Evolutionary conservation across 2,888 invertebrate species (phyloP), one percentile per base, ranked within the genome.

Genomic region (Platycnemis pennipes): DNA sequence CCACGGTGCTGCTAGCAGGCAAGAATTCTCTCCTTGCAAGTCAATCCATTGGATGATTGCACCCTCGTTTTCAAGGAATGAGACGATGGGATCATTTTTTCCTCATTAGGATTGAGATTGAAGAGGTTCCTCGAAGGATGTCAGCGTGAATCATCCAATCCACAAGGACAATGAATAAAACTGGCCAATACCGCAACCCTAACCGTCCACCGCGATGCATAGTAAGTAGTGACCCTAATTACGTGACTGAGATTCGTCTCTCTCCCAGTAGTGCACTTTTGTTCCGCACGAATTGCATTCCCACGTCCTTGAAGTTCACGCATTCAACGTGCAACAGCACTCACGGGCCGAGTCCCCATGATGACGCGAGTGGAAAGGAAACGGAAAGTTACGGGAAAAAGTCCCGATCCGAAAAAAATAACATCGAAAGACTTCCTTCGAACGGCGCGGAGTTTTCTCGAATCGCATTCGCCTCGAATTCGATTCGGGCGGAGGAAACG

Each of bases 381-480:
- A 77, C 77, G 77, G 16, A 37, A 77, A 77, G 77, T 37, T 77
- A 77, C 37, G 77, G 77, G 77, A 31, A 77, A 77, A 77, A 37
- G 37, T 77, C 31, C 16, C 13, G 31, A 77, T 26, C 37, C 31
- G 37, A 37, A 63, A 22, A 22, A 26, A 63, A 63, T 63, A 26
- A 8, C 19, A 63, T 11, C 8, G 16, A 63, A 63, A 63, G 53
- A 53, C 63, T 77, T 37, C 77, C 31, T 77, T n/a, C 11, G 31
- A 22, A 22, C 69, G 69, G 31, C 69, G 77, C 16, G 26, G 22
- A 5, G 11, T 13, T 13, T 37, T 77, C 37, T 16, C 37, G 63
- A 77, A 5, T 37, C 16, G 13, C 77, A 16, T 37, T 13, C 77
- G 77, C 77, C 11, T 77, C 77, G 77, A 37, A 77, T 77, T 37